Evolutionary conservation across 1,140 invertebrate species (phyloP).

Genomic region (Lordiphosa stackelbergi): DNA sequence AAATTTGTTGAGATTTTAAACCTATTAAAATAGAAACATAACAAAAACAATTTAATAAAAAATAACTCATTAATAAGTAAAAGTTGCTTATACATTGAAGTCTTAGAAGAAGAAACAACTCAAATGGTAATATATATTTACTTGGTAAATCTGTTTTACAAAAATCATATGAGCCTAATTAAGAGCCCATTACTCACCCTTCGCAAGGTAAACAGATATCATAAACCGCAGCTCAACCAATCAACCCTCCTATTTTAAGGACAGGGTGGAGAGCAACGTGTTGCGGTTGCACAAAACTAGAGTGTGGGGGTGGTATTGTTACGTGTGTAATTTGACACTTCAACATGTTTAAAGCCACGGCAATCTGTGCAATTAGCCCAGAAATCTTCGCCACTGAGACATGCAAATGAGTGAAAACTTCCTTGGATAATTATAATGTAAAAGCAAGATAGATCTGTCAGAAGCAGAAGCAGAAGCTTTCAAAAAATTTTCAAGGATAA

Average conservation of each 20-base stretch:
- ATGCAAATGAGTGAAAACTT: constrained; percentile 31
- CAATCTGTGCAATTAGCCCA: constrained; percentile 58
- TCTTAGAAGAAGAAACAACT: too few species aligned
- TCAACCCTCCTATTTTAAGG: constrained; percentile 15
- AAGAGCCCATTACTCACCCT: constrained; percentile 68
- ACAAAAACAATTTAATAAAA: too few species aligned
- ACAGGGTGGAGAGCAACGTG: constrained; percentile 29
- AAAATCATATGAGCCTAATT: constrained; percentile 67
- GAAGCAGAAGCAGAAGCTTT: constrained; percentile 24
- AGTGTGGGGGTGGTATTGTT: constrained; percentile 24
- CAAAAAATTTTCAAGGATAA: too few species aligned
- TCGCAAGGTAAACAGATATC: constrained; percentile 54
- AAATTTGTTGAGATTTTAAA: too few species aligned
- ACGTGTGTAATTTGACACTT: constrained; percentile 63
- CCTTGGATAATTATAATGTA: constrained; percentile 37
- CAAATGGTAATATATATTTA: too few species aligned
- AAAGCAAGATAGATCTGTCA: constrained; percentile 36
- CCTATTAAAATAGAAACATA: too few species aligned
- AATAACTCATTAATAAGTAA: too few species aligned
- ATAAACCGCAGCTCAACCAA: constrained; percentile 56
- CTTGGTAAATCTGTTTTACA: constrained; percentile 26
- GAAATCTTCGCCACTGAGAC: constrained; percentile 55
- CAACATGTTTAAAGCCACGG: constrained; percentile 11
- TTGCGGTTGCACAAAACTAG: not conserved
- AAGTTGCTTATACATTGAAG: too few species aligned